Evolutionary conservation across 2,113 vertebrate genomes (phyloP).

Genomic region (Grantiella picta): DNA sequence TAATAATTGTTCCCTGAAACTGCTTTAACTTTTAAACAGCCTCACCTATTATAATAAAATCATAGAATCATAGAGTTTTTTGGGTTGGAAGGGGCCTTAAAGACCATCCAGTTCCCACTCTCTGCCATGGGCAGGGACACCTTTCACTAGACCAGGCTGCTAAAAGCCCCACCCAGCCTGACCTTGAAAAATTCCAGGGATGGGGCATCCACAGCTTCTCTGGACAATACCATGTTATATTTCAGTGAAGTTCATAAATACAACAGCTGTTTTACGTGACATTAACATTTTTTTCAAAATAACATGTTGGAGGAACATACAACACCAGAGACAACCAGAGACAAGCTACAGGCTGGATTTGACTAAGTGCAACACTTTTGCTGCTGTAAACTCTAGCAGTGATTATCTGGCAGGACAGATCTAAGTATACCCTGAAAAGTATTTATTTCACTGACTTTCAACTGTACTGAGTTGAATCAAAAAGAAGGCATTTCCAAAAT

Average conservation of each 20-base stretch:
- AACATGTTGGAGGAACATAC: rapidly evolving
- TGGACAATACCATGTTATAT: background rate
- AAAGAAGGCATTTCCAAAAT: background rate
- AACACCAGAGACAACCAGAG: background rate
- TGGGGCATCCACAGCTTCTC: background rate
- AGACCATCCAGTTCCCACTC: background rate
- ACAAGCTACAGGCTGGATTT: background rate
- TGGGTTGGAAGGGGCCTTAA: background rate
- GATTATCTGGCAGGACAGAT: background rate
- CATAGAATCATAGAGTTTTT: background rate
- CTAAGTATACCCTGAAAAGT: background rate
- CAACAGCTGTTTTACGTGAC: background rate
- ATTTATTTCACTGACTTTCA: background rate
- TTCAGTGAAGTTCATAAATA: background rate
- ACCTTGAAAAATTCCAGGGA: background rate
- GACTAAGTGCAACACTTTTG: background rate
- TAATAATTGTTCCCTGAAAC: background rate
- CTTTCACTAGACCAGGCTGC: background rate
- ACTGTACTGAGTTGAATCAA: background rate
- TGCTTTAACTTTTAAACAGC: background rate
- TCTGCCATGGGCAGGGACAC: too few relatives aligned
- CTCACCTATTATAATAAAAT: background rate
- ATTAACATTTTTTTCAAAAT: background rate
- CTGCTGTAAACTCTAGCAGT: background rate
- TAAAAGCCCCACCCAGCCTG: background rate